A percentile compares a stretch with the other conserved stretches of the same genome.
Evolutionary conservation across 1,140 invertebrate species (phyloP).

Genomic region (Zophobas morio): DNA sequence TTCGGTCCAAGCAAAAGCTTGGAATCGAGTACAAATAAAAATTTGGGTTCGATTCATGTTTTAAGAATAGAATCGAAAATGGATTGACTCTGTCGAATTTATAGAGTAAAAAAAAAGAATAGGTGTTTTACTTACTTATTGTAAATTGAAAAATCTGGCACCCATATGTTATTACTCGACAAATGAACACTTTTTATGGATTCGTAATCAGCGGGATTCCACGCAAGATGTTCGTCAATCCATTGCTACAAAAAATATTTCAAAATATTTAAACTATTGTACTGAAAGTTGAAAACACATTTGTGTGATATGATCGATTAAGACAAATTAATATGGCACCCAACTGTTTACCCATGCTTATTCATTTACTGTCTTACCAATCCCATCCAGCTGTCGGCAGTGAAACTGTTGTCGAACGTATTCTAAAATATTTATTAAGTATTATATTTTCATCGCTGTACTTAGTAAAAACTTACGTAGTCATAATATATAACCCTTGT

Average conservation of each 20-base stretch:
- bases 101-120: neutral
- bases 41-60: too few relatives aligned
- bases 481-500: slow-evolving; percentile 70
- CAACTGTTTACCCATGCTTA: too few relatives aligned
- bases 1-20: too few relatives aligned
- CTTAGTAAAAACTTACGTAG: slow-evolving; percentile 68
- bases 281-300: too few relatives aligned
- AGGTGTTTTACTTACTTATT: slow-evolving; percentile 65
- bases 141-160: slow-evolving; percentile 69
- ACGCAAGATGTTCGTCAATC: slow-evolving; percentile 69
- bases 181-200: slow-evolving; percentile 65
- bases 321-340: too few relatives aligned
- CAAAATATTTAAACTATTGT: too few relatives aligned
- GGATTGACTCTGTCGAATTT: neutral
- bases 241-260: slow-evolving; percentile 62
- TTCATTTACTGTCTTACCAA: slow-evolving; percentile 53
- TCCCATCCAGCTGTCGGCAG: slow-evolving; percentile 61
- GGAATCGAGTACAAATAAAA: too few relatives aligned
- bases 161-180: slow-evolving; percentile 68
- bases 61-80: too few relatives aligned
- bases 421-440: slow-evolving; percentile 50
- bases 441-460: neutral
- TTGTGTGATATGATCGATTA: too few relatives aligned
- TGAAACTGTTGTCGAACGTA: slow-evolving; percentile 52
- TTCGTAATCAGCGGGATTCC: slow-evolving; percentile 68